Evolutionary conservation across 2,888 invertebrate genomes (phyloP).

Genomic region (Hirtodrosophila confusa): DNA sequence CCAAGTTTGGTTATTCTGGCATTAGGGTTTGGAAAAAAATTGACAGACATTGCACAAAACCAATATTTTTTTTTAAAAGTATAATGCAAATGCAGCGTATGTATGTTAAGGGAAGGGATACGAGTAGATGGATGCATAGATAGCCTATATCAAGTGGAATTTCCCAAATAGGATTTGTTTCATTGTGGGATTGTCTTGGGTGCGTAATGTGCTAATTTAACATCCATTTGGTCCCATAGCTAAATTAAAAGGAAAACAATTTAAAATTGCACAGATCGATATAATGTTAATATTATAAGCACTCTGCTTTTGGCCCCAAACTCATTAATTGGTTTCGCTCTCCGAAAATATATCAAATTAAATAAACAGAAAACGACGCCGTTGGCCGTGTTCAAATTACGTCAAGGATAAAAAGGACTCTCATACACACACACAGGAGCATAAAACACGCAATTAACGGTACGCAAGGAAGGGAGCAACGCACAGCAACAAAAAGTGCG

Average conservation of each 20-base stretch:
- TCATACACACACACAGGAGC: slow-evolving; percentile 5
- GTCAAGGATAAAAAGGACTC: slow-evolving; percentile 16
- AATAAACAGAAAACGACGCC: slow-evolving; percentile 32
- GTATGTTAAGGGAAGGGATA: no score
- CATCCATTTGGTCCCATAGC: not conserved
- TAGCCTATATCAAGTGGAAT: no score
- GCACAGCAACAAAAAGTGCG: slow-evolving; percentile 21
- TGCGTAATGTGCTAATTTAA: not conserved
- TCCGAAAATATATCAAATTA: slow-evolving; percentile 27
- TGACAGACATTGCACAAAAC: no score
- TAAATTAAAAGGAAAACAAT: not conserved
- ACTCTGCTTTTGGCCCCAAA: slow-evolving; percentile 2
- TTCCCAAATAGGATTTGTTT: no score
- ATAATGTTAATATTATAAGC: slow-evolving; percentile 10
- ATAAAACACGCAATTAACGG: slow-evolving; percentile 52
- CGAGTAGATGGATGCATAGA: no score
- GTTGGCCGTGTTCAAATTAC: slow-evolving; percentile 21
- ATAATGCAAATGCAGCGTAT: no score
- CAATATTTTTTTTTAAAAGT: no score
- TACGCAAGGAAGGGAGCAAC: slow-evolving; percentile 3
- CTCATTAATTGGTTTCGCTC: slow-evolving; percentile 25
- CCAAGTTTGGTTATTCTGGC: no score
- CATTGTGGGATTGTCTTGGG: not conserved
- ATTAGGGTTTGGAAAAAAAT: no score
- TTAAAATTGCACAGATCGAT: slow-evolving; percentile 12